Percentiles rank a stretch among this genome's conserved stretches.
Conservation (phyloP, 2,888 invertebrate genomes). For the Nymphalis c-album region DNA sequence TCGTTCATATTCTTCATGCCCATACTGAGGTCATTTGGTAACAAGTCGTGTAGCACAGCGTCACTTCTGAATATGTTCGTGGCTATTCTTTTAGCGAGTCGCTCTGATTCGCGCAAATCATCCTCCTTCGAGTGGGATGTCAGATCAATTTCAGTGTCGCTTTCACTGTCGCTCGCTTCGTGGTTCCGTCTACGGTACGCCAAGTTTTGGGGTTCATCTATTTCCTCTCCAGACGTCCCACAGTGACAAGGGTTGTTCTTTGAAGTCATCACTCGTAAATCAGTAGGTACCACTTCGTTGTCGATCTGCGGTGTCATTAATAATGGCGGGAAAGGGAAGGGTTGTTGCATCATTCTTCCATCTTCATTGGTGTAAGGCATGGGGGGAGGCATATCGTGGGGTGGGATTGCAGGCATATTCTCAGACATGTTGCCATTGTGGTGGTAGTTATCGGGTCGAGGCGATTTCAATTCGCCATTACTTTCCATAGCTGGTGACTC, state of each 20-base stretch:
- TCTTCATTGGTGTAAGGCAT: constrained; percentile 62
- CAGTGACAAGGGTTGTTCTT: constrained; percentile 64
- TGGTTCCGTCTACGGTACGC: constrained; percentile 62
- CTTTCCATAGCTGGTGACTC: constrained; percentile 63
- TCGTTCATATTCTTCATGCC: constrained; percentile 59
- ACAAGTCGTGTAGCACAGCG: constrained; percentile 70
- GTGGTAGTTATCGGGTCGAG: constrained; percentile 64
- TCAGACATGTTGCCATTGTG: constrained; percentile 60
- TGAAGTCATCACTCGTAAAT: constrained; percentile 64
- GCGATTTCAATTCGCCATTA: constrained; percentile 59
- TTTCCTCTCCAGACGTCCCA: constrained; percentile 44
- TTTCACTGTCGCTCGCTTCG: constrained; percentile 70
- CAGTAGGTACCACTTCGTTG: constrained; percentile 69
- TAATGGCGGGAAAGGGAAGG: constrained; percentile 64
- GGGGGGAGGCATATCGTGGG: constrained; percentile 61
- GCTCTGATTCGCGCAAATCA: constrained; percentile 70
- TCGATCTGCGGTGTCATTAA: constrained; percentile 62
- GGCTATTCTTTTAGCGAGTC: constrained; percentile 70
- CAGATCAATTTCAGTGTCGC: constrained; percentile 76
- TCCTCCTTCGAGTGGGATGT: constrained; percentile 79
- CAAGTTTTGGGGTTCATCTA: constrained; percentile 68
- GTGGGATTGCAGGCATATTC: constrained; percentile 46
- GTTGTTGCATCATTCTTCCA: constrained; percentile 62
- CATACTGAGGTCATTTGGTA: constrained; percentile 76
- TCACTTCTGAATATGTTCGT: constrained; percentile 74